Percentiles rank a stretch among this genome's conserved stretches.
phyloP scores from a whole-genome alignment of 2,888 invertebrate genomes.

The Tetragnatha montana region DNA sequence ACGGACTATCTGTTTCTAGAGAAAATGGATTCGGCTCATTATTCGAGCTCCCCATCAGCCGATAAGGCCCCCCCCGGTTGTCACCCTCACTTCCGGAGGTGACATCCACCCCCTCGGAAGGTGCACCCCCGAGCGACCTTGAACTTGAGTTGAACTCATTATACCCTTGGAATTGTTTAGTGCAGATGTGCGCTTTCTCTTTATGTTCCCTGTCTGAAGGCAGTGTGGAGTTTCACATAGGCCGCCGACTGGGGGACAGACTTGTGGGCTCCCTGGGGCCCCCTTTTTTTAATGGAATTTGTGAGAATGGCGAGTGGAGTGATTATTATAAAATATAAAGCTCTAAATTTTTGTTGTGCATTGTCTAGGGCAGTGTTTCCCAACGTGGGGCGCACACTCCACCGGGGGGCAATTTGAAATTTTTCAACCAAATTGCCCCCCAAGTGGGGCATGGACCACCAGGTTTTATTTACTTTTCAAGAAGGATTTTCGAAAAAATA shows the following conservation, averaged over 20 bases:
- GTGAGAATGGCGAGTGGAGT: too few species aligned
- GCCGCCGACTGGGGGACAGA: neutral
- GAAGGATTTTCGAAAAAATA: too few species aligned
- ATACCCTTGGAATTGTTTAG: neutral
- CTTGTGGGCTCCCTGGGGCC: neutral
- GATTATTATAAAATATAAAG: too few species aligned
- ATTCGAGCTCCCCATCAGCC: neutral
- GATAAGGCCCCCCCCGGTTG: constrained; percentile 7
- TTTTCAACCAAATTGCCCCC: too few species aligned
- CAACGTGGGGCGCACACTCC: too few species aligned
- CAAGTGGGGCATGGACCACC: too few species aligned
- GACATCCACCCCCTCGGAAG: neutral
- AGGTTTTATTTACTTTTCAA: too few species aligned
- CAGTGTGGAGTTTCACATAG: neutral
- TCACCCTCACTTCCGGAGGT: constrained; percentile 26
- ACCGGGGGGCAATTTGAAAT: too few species aligned
- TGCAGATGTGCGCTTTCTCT: neutral
- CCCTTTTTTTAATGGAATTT: neutral
- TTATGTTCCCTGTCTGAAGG: neutral
- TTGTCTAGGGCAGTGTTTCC: too few species aligned
- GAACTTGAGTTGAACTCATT: neutral
- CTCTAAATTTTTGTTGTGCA: too few species aligned
- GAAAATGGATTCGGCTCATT: too few species aligned
- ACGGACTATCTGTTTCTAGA: too few species aligned
- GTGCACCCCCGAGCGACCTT: neutral